phyloP scores from a whole-genome alignment of 1,140 invertebrate genomes.

The Apocrypta bakeri region DNA sequence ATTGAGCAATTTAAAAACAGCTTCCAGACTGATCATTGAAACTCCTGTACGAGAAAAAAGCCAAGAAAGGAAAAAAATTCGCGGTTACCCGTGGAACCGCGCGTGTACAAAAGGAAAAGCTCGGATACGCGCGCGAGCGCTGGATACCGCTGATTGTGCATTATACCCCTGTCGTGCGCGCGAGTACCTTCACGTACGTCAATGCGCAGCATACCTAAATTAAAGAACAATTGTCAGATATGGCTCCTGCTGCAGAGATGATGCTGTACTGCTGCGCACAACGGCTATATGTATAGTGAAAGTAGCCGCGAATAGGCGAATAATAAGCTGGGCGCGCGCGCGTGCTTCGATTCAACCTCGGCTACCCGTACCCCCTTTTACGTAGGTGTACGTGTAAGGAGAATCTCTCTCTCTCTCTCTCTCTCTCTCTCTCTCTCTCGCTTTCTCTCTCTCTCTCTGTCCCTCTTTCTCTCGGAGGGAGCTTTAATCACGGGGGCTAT shows the following conservation, averaged over 20 bases:
- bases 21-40: background rate
- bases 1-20: background rate
- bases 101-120: background rate
- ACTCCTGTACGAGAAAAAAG: too few species aligned
- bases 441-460: background rate
- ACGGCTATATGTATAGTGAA: constrained; percentile 30
- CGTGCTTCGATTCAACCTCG: too few species aligned
- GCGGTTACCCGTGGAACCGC: background rate
- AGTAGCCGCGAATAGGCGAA: constrained; percentile 40
- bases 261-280: background rate
- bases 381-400: constrained; percentile 63
- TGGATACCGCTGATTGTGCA: background rate
- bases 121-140: background rate
- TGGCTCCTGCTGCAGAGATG: constrained; percentile 22
- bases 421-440: too few species aligned
- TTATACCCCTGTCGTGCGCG: background rate
- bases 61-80: too few species aligned
- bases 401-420: constrained; percentile 17
- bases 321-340: constrained; percentile 1
- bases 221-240: constrained; percentile 35
- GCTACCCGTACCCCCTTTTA: constrained; percentile 7
- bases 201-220: constrained; percentile 21
- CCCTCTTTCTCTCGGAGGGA: constrained; percentile 54
- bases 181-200: background rate
- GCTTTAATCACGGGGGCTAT: constrained; percentile 74